These are phyloP conservation scores for Platygyra sinensis DNA, from an alignment of 64 coral and sea anemone genomes.

Conservation along the genomic window DNA sequence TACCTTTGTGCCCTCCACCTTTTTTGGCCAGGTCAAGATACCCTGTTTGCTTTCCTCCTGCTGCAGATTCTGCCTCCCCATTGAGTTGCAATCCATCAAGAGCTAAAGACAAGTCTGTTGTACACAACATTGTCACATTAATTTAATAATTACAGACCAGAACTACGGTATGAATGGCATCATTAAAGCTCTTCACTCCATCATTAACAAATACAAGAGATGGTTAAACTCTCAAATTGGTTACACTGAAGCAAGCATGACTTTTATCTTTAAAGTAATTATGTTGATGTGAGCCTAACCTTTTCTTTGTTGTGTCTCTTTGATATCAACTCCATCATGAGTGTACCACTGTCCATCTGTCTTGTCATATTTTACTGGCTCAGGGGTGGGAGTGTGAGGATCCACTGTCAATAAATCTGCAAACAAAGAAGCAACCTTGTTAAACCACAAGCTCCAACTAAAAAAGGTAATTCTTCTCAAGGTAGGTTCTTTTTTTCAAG, in stretches of 20 bases:
- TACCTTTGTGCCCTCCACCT: constrained; percentile 70
- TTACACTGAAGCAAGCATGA: too few species aligned
- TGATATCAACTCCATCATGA: constrained; percentile 60
- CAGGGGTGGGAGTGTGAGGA: constrained; percentile 49
- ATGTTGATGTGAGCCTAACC: neutral
- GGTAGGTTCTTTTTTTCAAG: too few species aligned
- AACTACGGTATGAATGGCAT: too few species aligned
- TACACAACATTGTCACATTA: neutral
- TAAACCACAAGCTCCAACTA: too few species aligned
- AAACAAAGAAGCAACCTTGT: neutral
- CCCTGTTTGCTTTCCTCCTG: constrained; percentile 28
- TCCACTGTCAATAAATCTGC: constrained; percentile 53
- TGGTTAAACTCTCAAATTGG: too few species aligned
- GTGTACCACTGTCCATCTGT: constrained; percentile 61
- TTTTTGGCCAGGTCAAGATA: constrained; percentile 54
- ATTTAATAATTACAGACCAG: neutral
- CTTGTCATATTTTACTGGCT: constrained; percentile 24
- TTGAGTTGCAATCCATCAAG: neutral
- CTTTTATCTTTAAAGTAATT: too few species aligned
- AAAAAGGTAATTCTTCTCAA: too few species aligned
- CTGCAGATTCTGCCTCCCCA: neutral
- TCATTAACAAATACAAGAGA: too few species aligned
- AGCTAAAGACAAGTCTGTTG: constrained; percentile 5
- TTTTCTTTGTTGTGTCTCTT: constrained; percentile 55
- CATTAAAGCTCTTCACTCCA: too few species aligned